Base-by-base conservation (phyloP, 2,888 invertebrate species). In the Acanthococcus lagerstroemiae region DNA sequence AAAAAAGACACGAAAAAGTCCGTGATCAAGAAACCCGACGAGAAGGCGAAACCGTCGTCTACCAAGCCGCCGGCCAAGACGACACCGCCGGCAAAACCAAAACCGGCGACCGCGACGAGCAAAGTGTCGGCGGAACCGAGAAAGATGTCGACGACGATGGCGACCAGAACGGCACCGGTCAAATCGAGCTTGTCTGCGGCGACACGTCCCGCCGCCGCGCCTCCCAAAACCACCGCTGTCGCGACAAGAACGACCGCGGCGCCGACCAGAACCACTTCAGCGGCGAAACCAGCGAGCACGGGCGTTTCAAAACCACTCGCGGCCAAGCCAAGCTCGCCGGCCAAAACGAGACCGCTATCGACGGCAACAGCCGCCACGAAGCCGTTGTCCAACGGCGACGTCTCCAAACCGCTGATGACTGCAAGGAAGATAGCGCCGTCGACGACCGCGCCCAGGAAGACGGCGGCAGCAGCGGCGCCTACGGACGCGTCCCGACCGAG, bases 141-240 rank as follows among this genome's bases (percentile, higher is more conserved):
- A 2, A 67, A 65, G 21, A 27, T 67, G 21, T 27, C 60, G 17
- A 52, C 66, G 12, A 48, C 56, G 68, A 71, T 58, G 67, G 65
- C 6, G 68, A 63, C 48, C 30, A 67, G n/a, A 66, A 15, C 48
- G 26, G 19, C 3, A 17, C 6, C 37, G 1, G 56, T 44, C 4
- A 56, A 30, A 21, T 9, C 30, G 17, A 54, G 24, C 25, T 1
- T 2, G 15, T 2, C 54, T 7, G 1, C 55, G n/a, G 7, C 67
- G 37, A 26, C 67, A 54, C 30, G 50, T 57, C 27, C 52, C 12
- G 22, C 61, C 6, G 22, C 67, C 2, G 19, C 55, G 9, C 19
- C 45, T 56, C 65, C 22, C n/a, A 65, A 65, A 21, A 30, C 67
- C 48, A 52, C 44, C 67, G 12, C 44, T 61, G 25, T 44, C 15